Evolutionary conservation across 2,888 invertebrate species (phyloP).

Genomic region (Drosophila nigricruria): DNA sequence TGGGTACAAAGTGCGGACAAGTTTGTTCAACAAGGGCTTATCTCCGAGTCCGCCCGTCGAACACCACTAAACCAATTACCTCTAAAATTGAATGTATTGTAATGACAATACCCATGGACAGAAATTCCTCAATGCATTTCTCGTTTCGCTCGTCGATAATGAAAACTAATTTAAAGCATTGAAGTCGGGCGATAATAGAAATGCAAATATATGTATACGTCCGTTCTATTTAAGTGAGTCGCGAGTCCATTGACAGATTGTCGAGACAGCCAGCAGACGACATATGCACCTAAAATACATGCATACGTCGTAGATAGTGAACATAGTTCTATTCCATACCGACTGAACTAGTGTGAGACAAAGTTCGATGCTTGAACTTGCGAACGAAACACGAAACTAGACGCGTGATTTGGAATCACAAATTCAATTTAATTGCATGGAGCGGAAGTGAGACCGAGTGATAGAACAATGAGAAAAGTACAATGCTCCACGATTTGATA

Average conservation of each 20-base stretch:
- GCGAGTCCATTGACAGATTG: constrained; percentile 60
- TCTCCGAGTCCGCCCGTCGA: constrained; percentile 6
- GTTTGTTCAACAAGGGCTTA: constrained; percentile 22
- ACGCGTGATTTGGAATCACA: constrained; percentile 17
- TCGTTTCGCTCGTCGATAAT: constrained; percentile 33
- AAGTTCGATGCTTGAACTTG: constrained; percentile 7
- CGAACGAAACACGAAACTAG: constrained; percentile 17
- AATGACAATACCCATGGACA: neutral
- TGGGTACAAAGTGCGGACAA: constrained; percentile 32
- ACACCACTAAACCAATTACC: constrained; percentile 1
- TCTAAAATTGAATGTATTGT: constrained; percentile 10
- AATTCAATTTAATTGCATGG: neutral
- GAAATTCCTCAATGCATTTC: constrained; percentile 41
- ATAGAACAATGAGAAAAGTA: constrained; percentile 18
- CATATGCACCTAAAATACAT: constrained; percentile 4
- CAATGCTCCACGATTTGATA: constrained; percentile 33
- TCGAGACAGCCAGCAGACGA: constrained; percentile 35
- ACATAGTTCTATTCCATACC: neutral
- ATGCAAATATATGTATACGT: constrained; percentile 39
- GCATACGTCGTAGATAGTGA: constrained; percentile 22
- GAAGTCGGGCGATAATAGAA: constrained; percentile 44
- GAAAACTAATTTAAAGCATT: constrained; percentile 33
- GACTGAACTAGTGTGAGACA: neutral
- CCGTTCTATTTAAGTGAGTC: constrained; percentile 22
- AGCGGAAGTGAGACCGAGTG: neutral